Base-by-base conservation (phyloP, 2,113 vertebrate species). In the Leptobrachium leishanense region DNA sequence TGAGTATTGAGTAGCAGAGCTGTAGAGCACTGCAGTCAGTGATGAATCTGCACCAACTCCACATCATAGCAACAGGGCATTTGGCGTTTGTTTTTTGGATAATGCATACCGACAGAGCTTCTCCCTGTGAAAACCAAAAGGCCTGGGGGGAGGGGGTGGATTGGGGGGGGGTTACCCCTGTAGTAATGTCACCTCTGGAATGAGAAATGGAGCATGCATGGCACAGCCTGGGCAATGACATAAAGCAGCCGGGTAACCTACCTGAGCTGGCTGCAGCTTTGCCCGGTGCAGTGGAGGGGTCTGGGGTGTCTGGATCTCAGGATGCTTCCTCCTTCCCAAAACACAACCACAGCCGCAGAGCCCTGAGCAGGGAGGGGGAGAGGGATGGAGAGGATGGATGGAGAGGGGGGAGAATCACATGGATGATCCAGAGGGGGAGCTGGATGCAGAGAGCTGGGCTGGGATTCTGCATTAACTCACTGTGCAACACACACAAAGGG, bases 371-470 rank as follows among this genome's bases (percentile, higher is more conserved):
- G 68, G n/a, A 64, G 74, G 79, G 57, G 59, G 43, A 76, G 64
- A 66, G 64, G 39, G 64, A 31, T 31, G 20, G 20, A 31, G 20
- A 31, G 20, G 20, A 31, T 31, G 20, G 20, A 31, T 31, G 20
- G 20, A 31, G 20, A 31, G 20, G 75, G 41, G 55, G 12, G 68
- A 50, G 20, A 70, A 57, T 63, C 46, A 66, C 65, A 82, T 55
- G 13, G 44, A 43, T 76, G 66, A 53, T 68, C 42, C 50, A 53
- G 76, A 54, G 68, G n/a, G 64, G 64, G 54, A 43, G 46, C 62
- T 77, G 76, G 76, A 41, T 79, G 77, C 77, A 70, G 66, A 77
- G 76, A 77, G 76, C 63, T 62, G 73, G 74, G 68, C 41, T 70
- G 54, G 67, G 67, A 68, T 68, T 76, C 75, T 76, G 76, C 75